Percentiles rank a stretch among this genome's conserved stretches.
phyloP scores from a whole-genome alignment of 2,113 vertebrate genomes.

The Bubo blakistoni region DNA sequence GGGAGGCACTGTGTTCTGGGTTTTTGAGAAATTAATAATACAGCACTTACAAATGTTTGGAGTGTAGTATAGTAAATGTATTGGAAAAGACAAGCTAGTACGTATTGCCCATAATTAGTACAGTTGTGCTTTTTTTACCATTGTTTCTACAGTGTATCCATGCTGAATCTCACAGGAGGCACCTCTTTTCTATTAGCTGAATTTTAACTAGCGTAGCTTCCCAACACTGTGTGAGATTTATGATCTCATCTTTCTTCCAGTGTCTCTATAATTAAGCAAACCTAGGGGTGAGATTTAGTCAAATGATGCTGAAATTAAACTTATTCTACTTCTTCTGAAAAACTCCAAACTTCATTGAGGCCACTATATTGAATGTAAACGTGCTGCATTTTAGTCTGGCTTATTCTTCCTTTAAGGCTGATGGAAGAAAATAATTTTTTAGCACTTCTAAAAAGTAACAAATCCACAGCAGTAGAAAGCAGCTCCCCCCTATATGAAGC shows the following conservation, averaged over 20 bases:
- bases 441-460: background rate
- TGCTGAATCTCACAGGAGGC: background rate
- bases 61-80: background rate
- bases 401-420: background rate
- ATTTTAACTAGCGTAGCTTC: background rate
- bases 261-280: slow-evolving; percentile 55
- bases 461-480: background rate
- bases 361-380: background rate
- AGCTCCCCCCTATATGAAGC: background rate
- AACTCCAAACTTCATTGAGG: background rate
- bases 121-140: background rate
- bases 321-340: slow-evolving; percentile 14
- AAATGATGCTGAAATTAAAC: slow-evolving; percentile 34
- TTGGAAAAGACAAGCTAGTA: background rate
- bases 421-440: background rate
- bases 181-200: background rate
- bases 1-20: background rate
- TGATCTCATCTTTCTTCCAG: background rate
- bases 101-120: background rate
- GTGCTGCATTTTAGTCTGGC: background rate
- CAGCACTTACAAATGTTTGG: background rate
- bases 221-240: background rate
- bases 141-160: background rate
- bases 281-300: slow-evolving; percentile 34
- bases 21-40: background rate